Conservation (phyloP, 2,888 invertebrate species). For the Lepidocyrtoides sp. region DNA sequence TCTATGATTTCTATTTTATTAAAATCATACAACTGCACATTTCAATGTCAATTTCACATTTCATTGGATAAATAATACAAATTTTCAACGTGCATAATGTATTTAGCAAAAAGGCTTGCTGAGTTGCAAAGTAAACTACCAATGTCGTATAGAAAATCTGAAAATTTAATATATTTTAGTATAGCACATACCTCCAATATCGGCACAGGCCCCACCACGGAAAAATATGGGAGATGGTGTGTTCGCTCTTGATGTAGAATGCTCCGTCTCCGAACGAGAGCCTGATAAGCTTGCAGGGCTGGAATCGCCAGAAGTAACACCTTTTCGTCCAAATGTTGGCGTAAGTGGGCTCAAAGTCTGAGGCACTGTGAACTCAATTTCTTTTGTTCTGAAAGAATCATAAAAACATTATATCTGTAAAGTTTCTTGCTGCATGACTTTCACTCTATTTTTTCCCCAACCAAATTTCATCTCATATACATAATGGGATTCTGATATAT, state of each 20-base stretch:
- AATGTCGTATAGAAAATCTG: neutral
- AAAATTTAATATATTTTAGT: no score
- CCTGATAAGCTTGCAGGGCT: slow-evolving; percentile 84
- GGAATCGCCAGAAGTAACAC: slow-evolving; percentile 83
- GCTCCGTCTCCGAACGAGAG: slow-evolving; percentile 84
- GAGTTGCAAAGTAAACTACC: no score
- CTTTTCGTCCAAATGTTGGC: slow-evolving; percentile 84
- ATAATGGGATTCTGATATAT: no score
- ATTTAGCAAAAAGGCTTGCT: no score
- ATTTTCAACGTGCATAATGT: no score
- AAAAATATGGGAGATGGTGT: slow-evolving; percentile 85
- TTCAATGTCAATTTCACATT: neutral
- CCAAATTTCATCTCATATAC: no score
- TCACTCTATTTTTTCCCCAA: no score
- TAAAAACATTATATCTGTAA: neutral
- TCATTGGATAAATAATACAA: neutral
- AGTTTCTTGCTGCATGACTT: neutral
- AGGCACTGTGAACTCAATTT: slow-evolving; percentile 85
- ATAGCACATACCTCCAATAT: slow-evolving; percentile 81
- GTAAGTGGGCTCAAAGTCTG: slow-evolving; percentile 84
- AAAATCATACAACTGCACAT: no score
- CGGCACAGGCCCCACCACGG: slow-evolving; percentile 80
- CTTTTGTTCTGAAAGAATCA: slow-evolving; percentile 81
- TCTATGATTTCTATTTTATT: no score
- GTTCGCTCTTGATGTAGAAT: slow-evolving; percentile 83